Conservation (phyloP, 2,888 invertebrate genomes). For the Drosophila algonquin region DNA sequence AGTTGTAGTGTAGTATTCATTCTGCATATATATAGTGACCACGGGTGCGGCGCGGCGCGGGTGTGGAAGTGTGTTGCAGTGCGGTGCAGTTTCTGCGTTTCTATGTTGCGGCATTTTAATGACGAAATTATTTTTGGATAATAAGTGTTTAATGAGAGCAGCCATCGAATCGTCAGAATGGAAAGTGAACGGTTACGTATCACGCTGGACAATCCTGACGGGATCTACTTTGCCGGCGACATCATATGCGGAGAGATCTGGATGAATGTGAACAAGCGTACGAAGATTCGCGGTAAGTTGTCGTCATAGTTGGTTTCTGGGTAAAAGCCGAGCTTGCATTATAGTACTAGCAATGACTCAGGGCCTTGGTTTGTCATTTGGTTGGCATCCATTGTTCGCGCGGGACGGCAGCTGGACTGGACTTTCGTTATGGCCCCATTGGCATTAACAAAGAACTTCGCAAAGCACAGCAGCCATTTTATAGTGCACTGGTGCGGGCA, state of each 20-base stretch:
- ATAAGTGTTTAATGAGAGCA: slow-evolving; percentile 63
- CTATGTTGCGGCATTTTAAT: slow-evolving; percentile 61
- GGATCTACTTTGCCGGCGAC: slow-evolving; percentile 82
- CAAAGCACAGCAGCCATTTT: slow-evolving; percentile 47
- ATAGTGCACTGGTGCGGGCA: slow-evolving; percentile 13
- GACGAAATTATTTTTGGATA: slow-evolving; percentile 71
- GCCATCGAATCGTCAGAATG: slow-evolving; percentile 60
- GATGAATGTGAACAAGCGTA: slow-evolving; percentile 82
- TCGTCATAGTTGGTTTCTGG: background rate
- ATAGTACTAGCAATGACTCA: slow-evolving; percentile 55
- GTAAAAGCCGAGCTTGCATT: slow-evolving; percentile 48
- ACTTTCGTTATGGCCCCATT: slow-evolving; percentile 68
- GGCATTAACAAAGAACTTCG: slow-evolving; percentile 70
- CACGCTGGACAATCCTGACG: slow-evolving; percentile 81
- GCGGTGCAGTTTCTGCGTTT: slow-evolving; percentile 19
- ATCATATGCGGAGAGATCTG: slow-evolving; percentile 82
- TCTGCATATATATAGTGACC: slow-evolving; percentile 37
- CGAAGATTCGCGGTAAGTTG: slow-evolving; percentile 83
- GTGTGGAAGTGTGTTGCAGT: slow-evolving; percentile 39
- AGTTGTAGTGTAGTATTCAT: slow-evolving; percentile 16
- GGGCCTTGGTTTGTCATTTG: slow-evolving; percentile 31
- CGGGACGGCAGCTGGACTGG: slow-evolving; percentile 17
- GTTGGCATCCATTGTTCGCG: slow-evolving; percentile 49
- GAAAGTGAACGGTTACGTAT: slow-evolving; percentile 83
- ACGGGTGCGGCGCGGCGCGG: slow-evolving; percentile 23